Conservation (phyloP, 2,113 vertebrate genomes). For the Ibidorhyncha struthersii region DNA sequence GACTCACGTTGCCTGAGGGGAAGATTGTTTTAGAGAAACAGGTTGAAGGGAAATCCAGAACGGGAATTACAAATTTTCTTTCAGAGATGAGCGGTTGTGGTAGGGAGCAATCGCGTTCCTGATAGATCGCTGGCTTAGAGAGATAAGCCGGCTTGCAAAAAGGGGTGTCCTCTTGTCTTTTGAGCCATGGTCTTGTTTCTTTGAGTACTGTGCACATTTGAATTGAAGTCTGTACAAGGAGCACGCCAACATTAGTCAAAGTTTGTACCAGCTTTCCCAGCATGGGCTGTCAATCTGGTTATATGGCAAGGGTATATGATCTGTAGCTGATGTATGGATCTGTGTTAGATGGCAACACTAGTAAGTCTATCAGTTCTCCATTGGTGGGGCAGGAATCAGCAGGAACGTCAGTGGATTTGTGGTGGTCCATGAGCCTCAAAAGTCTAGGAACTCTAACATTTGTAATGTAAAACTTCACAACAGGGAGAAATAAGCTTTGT, state of each 20-base stretch:
- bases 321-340: slow-evolving; percentile 4
- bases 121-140: slow-evolving; percentile 16
- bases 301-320: slow-evolving; percentile 18
- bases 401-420: background rate
- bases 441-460: background rate
- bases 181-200: background rate
- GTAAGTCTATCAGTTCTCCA: background rate
- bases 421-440: background rate
- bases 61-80: slow-evolving; percentile 34
- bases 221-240: slow-evolving; percentile 25
- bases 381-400: background rate
- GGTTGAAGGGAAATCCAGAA: slow-evolving; percentile 64
- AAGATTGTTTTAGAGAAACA: slow-evolving; percentile 66
- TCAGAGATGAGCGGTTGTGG: background rate
- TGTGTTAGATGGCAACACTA: background rate
- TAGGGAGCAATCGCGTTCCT: background rate
- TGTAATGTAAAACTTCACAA: background rate
- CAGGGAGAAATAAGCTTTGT: background rate
- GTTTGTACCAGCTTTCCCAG: slow-evolving; percentile 43
- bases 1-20: slow-evolving; percentile 65
- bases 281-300: slow-evolving; percentile 49
- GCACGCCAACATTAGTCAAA: slow-evolving; percentile 28
- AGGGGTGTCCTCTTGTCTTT: background rate
- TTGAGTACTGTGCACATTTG: background rate
- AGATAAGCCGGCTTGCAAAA: background rate